These are phyloP conservation scores for Bombus difficillimus DNA, from an alignment of 1,140 invertebrate species.

Conservation along the genomic window DNA sequence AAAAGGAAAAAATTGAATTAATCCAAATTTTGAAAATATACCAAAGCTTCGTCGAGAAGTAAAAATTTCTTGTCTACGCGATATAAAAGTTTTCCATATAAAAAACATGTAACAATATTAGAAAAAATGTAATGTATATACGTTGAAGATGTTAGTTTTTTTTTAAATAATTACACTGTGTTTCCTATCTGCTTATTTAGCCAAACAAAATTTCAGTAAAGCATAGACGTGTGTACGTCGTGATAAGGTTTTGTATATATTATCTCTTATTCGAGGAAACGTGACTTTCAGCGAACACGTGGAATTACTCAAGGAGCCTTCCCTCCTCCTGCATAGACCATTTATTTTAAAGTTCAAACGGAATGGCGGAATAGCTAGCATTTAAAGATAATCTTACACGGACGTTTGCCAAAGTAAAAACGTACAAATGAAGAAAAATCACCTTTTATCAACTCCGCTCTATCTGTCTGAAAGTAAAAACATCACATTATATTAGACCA, in stretches of 20 bases:
- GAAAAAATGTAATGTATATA: neutral
- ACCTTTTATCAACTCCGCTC: neutral
- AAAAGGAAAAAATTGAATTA: neutral
- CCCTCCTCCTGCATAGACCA: slow-evolving; percentile 38
- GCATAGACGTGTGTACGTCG: slow-evolving; percentile 6
- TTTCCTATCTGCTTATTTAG: neutral
- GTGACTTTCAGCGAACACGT: slow-evolving; percentile 59
- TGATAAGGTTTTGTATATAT: slow-evolving; percentile 53
- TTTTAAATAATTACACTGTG: neutral
- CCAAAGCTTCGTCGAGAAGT: neutral
- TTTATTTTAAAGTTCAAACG: slow-evolving; percentile 57
- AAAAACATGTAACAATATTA: neutral
- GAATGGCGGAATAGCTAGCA: slow-evolving; percentile 28
- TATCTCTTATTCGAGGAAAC: slow-evolving; percentile 49
- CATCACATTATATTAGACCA: neutral
- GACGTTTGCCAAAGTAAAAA: slow-evolving; percentile 21
- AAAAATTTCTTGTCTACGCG: neutral
- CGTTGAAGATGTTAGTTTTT: neutral
- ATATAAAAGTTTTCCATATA: neutral
- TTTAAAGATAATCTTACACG: slow-evolving; percentile 38
- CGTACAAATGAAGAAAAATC: neutral
- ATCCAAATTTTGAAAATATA: neutral
- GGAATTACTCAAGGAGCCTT: slow-evolving; percentile 58
- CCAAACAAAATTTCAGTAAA: slow-evolving; percentile 23
- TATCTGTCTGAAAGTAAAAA: neutral